A percentile compares a stretch with the other conserved stretches of the same genome.
Evolutionary conservation across 2,888 invertebrate genomes (phyloP).

Genomic region (Cephalotes varians): DNA sequence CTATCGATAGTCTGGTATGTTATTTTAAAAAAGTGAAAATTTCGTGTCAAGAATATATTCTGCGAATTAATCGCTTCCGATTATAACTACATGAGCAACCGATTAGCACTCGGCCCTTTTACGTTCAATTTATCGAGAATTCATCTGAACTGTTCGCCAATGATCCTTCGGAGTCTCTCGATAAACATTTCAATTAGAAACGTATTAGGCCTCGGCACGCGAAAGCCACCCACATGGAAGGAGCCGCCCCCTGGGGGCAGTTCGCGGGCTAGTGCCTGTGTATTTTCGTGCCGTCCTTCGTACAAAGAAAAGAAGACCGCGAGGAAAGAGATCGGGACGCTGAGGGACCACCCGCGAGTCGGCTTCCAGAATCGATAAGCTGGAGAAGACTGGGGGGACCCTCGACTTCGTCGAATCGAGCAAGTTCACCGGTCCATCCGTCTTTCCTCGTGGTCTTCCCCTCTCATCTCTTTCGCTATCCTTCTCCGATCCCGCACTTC

Average conservation of each 20-base stretch:
- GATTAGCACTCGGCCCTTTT: conserved; percentile 6
- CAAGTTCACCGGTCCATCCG: conserved; percentile 68
- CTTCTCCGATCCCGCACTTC: neutral
- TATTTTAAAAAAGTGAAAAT: neutral
- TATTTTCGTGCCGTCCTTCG: conserved; percentile 80
- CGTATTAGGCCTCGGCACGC: conserved; percentile 80
- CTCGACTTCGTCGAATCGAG: conserved; percentile 68
- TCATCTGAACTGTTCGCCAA: conserved; percentile 17
- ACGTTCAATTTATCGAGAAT: conserved; percentile 55
- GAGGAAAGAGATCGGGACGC: conserved; percentile 72
- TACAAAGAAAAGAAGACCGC: conserved; percentile 71
- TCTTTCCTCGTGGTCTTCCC: conserved; percentile 62
- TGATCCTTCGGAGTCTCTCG: conserved; percentile 59
- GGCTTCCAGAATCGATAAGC: conserved; percentile 81
- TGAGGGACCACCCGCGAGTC: conserved; percentile 79
- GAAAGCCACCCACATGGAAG: conserved; percentile 80
- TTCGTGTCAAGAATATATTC: neutral
- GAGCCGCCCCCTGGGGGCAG: conserved; percentile 75
- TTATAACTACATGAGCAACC: neutral
- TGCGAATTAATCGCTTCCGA: neutral
- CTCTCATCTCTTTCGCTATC: conserved; percentile 21
- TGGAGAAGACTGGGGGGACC: conserved; percentile 59
- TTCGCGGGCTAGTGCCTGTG: conserved; percentile 77
- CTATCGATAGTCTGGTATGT: neutral
- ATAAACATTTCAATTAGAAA: conserved; percentile 83